Conservation (phyloP, 2,113 vertebrate genomes). For the Rhegmatorhina hoffmannsi region DNA sequence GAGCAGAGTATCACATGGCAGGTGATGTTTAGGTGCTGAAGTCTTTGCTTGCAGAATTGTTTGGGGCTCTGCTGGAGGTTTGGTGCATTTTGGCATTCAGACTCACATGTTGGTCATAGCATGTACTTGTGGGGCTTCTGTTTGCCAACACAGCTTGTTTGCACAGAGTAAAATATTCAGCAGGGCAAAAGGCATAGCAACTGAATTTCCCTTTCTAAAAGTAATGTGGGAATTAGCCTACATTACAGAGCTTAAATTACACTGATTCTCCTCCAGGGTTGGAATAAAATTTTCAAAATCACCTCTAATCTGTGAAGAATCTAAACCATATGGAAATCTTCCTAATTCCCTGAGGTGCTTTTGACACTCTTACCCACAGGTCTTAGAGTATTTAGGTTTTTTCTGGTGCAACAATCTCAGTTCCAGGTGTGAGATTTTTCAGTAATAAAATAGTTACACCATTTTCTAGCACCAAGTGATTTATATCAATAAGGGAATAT, state of each 20-base stretch:
- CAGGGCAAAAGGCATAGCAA: not conserved
- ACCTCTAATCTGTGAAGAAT: conserved; percentile 42
- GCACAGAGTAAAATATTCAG: conserved; percentile 16
- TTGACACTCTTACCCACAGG: not conserved
- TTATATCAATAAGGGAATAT: not conserved
- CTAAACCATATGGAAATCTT: conserved; percentile 52
- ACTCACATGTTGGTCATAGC: not conserved
- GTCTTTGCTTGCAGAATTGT: not conserved
- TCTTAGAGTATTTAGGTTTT: not conserved
- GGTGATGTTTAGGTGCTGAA: not conserved
- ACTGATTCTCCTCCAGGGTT: conserved; percentile 25
- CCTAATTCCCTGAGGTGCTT: conserved; percentile 19
- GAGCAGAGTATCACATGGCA: not conserved
- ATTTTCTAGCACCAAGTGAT: not conserved
- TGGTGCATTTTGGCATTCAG: not conserved
- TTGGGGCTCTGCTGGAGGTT: not conserved
- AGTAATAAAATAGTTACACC: not conserved
- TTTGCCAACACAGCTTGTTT: conserved; percentile 15
- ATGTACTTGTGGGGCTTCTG: not conserved
- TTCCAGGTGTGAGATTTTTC: conserved; percentile 1
- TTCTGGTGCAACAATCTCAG: not conserved
- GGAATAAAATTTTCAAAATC: conserved; percentile 40
- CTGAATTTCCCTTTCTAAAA: conserved; percentile 36
- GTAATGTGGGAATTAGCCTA: conserved; percentile 24
- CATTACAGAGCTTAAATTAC: conserved; percentile 35